Percentiles rank a stretch among this genome's conserved stretches.
Conservation (phyloP, 2,113 vertebrate species). For the Cynoglossus semilaevis region DNA sequence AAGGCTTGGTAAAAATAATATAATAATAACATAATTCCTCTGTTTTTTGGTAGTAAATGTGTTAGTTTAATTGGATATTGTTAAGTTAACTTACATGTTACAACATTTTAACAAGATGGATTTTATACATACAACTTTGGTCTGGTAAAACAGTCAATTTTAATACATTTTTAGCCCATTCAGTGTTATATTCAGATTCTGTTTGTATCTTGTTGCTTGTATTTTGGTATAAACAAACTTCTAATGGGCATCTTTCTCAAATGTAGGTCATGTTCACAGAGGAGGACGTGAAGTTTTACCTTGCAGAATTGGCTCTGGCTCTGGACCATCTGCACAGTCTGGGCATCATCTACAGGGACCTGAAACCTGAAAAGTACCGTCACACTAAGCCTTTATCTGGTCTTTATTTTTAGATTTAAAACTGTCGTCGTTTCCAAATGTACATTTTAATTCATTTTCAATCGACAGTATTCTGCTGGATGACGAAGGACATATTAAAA, state of each 20-base stretch:
- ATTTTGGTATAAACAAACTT: not conserved
- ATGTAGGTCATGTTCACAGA: conserved; percentile 98
- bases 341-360: conserved; percentile 98
- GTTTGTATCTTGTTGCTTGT: no score
- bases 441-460: conserved; percentile 27
- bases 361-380: conserved; percentile 97
- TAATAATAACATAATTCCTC: no score
- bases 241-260: conserved; percentile 1
- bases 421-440: not conserved
- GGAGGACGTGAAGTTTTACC: conserved; percentile 98
- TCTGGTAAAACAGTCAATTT: no score
- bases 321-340: conserved; percentile 97
- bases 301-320: conserved; percentile 96
- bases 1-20: no score
- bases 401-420: not conserved
- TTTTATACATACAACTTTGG: no score
- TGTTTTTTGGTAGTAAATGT: no score
- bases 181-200: no score
- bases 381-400: not conserved
- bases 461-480: conserved; percentile 89
- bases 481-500: conserved; percentile 95
- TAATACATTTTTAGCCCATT: no score
- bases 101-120: no score
- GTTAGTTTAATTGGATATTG: no score
- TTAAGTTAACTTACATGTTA: no score